Percentiles rank a stretch among this genome's conserved stretches.
Evolutionary conservation across 2,797 vertebrate species (phyloP).

Genomic region (Neosalanx taihuensis): DNA sequence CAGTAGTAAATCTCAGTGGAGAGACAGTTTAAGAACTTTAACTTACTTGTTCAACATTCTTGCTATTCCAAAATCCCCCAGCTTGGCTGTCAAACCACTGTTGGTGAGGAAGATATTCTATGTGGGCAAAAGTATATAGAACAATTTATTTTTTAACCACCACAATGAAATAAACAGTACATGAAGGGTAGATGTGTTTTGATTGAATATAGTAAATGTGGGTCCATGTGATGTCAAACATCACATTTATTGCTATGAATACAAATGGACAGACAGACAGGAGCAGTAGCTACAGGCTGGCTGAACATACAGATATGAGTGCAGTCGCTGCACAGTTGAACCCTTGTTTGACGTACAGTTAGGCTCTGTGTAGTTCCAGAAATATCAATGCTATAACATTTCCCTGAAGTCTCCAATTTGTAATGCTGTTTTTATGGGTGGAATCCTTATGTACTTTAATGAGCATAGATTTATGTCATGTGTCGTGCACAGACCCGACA

Average conservation of each 20-base stretch:
- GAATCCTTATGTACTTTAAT: background rate
- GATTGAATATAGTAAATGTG: background rate
- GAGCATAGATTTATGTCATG: background rate
- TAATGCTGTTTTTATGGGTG: slow-evolving; percentile 1
- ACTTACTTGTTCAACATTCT: slow-evolving; percentile 87
- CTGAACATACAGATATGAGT: background rate
- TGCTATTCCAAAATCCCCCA: slow-evolving; percentile 94
- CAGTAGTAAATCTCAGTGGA: slow-evolving; percentile 27
- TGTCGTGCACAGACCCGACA: no score
- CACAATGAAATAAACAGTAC: background rate
- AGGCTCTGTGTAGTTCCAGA: background rate
- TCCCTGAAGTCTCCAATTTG: background rate
- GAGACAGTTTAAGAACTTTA: slow-evolving; percentile 20
- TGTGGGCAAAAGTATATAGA: slow-evolving; percentile 32
- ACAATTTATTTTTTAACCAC: background rate
- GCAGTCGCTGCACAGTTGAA: background rate
- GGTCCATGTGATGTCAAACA: background rate
- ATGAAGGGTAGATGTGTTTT: slow-evolving; percentile 4
- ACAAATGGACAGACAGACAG: background rate
- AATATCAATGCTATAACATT: background rate
- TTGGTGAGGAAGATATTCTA: slow-evolving; percentile 91
- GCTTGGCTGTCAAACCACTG: slow-evolving; percentile 81
- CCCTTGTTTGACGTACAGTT: background rate
- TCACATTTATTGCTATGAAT: background rate
- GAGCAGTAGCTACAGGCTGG: background rate